Evolutionary conservation across 2,797 vertebrate genomes (phyloP), one percentile per base, ranked within the genome.

Genomic region (Strix occidentalis): DNA sequence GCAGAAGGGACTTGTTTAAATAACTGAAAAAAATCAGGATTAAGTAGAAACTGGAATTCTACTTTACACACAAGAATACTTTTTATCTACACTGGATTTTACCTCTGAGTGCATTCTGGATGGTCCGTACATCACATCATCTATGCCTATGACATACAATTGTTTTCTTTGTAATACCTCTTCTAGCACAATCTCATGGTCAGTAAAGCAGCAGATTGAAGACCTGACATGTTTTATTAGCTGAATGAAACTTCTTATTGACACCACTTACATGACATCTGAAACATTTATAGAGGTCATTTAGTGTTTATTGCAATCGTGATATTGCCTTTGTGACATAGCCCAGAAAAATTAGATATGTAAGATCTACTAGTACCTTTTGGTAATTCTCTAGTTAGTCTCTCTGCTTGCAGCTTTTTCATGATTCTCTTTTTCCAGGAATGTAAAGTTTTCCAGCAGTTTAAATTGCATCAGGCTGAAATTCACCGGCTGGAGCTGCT

Each of bases 111-210:
- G 7, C 4, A 6, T 87, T 87, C 31, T 74, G 31, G 68, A 21
- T 72, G 13, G 14, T 76, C 53, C 3, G 3, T 78, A 41, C 5
- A 41, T 78, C 33, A 69, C 39, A 91, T 70, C 35, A 26, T 39
- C 63, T n/a, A 35, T 57, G 7, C 2, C 28, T 84, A 39, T 35
- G n/a, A 58, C 43, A 46, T 18, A 72, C 7, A 16, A 28, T 35
- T 33, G 5, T 80, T 95, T 75, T 75, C 43, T 82, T 75, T 88
- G 28, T 75, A 90, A 64, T 76, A 75, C 25, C 33, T 85, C 50
- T 91, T 82, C 63, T 2, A 87, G 60, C 35, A 53, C 88, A 95
- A 51, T 88, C 78, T 95, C 80, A 96, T 93, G 84, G 78, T 92
- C 80, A 82, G 13, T 51, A 78, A 94, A 63, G 33, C 54, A 94